Evolutionary conservation across 2,888 invertebrate genomes (phyloP).

Genomic region (Drosophila robusta): DNA sequence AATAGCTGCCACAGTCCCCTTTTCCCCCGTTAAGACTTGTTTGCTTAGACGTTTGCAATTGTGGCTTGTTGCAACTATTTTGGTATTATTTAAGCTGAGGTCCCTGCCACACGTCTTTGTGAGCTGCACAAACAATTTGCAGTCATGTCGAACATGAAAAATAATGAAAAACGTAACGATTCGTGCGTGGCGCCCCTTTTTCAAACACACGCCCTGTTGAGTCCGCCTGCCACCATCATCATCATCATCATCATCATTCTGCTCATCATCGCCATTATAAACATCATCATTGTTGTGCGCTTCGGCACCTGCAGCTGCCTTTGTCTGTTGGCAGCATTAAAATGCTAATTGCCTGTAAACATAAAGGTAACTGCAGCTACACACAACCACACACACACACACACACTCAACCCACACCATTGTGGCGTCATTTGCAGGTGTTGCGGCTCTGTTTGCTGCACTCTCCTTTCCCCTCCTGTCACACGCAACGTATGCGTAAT

Average conservation of each 20-base stretch:
- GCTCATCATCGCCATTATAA: slow-evolving; percentile 9
- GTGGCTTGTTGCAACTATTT: slow-evolving; percentile 7
- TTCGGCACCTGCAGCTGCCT: slow-evolving; percentile 71
- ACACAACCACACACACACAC: slow-evolving; percentile 25
- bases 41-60: not conserved
- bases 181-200: slow-evolving; percentile 61
- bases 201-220: slow-evolving; percentile 4
- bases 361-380: slow-evolving; percentile 68
- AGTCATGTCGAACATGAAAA: slow-evolving; percentile 82
- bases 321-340: slow-evolving; percentile 71
- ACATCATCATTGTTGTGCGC: slow-evolving; percentile 36
- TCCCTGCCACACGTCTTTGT: not conserved
- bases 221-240: slow-evolving; percentile 14
- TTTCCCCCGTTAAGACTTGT: not conserved
- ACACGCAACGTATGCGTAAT: slow-evolving; percentile 67
- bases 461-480: slow-evolving; percentile 18
- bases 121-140: slow-evolving; percentile 67
- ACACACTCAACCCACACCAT: slow-evolving; percentile 7
- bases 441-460: slow-evolving; percentile 16
- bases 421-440: slow-evolving; percentile 38
- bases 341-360: slow-evolving; percentile 77
- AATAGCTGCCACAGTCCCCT: too few species aligned
- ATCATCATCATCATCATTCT: slow-evolving; percentile 2
- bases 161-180: slow-evolving; percentile 79
- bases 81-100: not conserved